Base-by-base conservation (phyloP, 2,797 vertebrate genomes). In the Oophaga sylvatica region DNA sequence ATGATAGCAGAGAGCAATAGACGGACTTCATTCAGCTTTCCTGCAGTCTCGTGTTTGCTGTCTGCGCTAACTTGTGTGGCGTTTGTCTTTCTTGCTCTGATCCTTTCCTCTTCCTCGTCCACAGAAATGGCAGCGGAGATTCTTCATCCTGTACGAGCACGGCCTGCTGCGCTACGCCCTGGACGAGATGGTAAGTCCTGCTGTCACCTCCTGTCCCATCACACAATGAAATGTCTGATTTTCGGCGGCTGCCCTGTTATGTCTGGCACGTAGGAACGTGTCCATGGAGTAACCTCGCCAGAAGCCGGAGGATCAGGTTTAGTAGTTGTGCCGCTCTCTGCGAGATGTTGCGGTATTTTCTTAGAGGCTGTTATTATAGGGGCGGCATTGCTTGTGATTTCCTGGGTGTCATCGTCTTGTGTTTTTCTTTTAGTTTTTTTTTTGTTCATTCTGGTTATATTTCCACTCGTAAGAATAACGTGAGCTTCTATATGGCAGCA, bases 121-220 rank as follows among this genome's bases (percentile, higher is more conserved):
- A 75, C 94, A 99, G 98, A 99, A 99, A 96, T 99, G 98, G 98
- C 98, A 99, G 90, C 95, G 98, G 82, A 95, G 98, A 57, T 99
- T 99, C 94, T 99, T 99, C 93, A 96, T 99, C 90, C 97, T 99
- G 22, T 99, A 99, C 70, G 98, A 99, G 90, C 98, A 99, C 0
- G 98, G 98, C 89, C 93, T 99, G 65, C 94, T 99, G 90, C 97
- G 97, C 87, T 99, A 98, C 0, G 98, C 98, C 87, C 93, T 99
- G 93, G 98, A 99, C 73, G 98, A 99, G 93, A 97, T 98, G 97
- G 98, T 99, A 90, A 97, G 98, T 77, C 12, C 41, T 41, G 20
- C 65, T 20, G 16, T 22, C 31, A 1, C 9, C 29, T 48, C 8
- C 9, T 59, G 81, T 73, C 67, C 10, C 9, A 9, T 83, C n/a